Conservation (phyloP, 2,888 invertebrate species). For the Plebejus anna region DNA sequence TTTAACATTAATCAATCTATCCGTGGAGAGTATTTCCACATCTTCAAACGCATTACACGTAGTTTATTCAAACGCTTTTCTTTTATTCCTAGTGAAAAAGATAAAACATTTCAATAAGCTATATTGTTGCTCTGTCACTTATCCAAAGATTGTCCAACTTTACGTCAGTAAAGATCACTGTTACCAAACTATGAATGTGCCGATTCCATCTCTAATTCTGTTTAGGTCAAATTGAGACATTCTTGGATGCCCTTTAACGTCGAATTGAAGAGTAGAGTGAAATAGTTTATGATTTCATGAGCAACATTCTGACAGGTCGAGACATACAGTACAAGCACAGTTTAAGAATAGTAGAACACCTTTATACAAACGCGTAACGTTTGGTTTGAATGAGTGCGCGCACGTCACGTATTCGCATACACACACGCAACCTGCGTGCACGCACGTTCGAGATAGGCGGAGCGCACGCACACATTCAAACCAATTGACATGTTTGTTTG, state of each 20-base stretch:
- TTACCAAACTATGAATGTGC: constrained; percentile 42
- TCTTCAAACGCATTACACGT: no score
- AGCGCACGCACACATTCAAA: not conserved
- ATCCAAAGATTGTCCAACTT: not conserved
- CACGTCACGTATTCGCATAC: not conserved
- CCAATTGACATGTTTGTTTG: not conserved
- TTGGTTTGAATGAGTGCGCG: not conserved
- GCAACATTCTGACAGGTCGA: constrained; percentile 6
- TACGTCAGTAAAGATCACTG: constrained; percentile 43
- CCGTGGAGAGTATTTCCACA: no score
- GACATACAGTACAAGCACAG: not conserved
- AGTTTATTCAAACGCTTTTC: no score
- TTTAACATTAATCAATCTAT: not conserved
- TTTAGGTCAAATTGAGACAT: not conserved
- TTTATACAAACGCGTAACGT: not conserved
- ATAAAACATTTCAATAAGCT: not conserved
- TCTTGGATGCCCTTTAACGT: not conserved
- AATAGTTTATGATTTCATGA: not conserved
- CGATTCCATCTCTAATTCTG: constrained; percentile 46
- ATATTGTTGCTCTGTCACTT: not conserved
- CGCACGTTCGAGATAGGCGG: not conserved
- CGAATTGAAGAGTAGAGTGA: not conserved
- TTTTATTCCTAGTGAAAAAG: no score
- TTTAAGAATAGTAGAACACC: not conserved
- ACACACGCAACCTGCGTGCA: not conserved